phyloP scores from a whole-genome alignment of 1,140 invertebrate species.

The Diprion similis region DNA sequence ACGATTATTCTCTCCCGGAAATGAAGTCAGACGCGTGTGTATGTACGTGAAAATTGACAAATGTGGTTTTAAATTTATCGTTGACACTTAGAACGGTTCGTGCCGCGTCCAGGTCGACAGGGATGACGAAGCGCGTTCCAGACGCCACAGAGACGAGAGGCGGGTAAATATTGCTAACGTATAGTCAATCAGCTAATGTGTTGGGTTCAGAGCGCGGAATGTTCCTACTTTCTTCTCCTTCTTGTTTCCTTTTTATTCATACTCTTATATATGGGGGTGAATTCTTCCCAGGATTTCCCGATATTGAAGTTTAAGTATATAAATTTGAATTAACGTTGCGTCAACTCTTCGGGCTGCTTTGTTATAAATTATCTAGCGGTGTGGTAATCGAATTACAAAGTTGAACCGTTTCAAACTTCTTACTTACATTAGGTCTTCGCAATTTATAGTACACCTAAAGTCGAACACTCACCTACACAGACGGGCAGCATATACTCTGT shows the following conservation, averaged over 20 bases:
- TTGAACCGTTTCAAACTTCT: conserved; percentile 55
- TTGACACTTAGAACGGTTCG: not conserved
- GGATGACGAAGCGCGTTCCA: not conserved
- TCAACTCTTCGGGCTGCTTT: conserved; percentile 44
- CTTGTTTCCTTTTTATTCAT: not conserved
- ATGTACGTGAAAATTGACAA: not conserved
- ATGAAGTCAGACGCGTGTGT: not conserved
- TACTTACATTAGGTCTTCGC: conserved; percentile 34
- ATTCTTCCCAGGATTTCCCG: not conserved
- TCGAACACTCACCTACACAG: too few species aligned
- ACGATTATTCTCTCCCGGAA: too few species aligned
- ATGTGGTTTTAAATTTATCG: not conserved
- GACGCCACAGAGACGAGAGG: not conserved
- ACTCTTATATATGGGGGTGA: not conserved
- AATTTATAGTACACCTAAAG: not conserved
- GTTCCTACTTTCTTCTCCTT: too few species aligned
- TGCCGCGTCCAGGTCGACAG: not conserved
- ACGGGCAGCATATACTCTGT: too few species aligned
- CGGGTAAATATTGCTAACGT: conserved; percentile 5
- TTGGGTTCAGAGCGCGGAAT: not conserved
- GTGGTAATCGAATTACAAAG: conserved; percentile 57
- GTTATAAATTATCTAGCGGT: conserved; percentile 46
- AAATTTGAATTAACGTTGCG: conserved; percentile 52
- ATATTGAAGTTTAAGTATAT: conserved; percentile 12
- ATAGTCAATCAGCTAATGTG: conserved; percentile 7